Conservation (phyloP, 2,113 vertebrate species). For the Callipepla californica region DNA sequence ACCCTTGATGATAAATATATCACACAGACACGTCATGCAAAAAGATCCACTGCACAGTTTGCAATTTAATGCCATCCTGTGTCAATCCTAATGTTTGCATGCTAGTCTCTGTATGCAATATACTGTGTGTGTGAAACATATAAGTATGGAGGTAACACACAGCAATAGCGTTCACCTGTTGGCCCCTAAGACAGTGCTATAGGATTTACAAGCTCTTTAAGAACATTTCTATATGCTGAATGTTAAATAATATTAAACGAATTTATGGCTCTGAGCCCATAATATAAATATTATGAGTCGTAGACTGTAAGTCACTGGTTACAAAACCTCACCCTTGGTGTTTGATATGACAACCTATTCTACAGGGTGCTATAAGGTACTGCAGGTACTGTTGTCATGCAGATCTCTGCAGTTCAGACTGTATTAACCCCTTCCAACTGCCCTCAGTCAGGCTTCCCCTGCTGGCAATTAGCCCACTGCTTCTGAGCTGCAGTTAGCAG, state of each 20-base stretch:
- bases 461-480: neutral
- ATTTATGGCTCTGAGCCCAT: neutral
- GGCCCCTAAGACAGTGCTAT: neutral
- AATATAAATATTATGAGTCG: neutral
- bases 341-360: neutral
- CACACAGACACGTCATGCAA: neutral
- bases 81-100: fast-evolving
- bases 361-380: neutral
- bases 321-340: neutral
- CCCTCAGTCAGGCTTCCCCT: neutral
- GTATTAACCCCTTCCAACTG: neutral
- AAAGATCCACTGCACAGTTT: neutral
- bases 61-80: neutral
- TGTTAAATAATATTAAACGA: neutral
- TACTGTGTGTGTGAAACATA: neutral
- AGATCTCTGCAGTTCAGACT: neutral
- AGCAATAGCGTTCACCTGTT: neutral
- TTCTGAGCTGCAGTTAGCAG: neutral
- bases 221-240: neutral
- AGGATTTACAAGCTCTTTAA: neutral
- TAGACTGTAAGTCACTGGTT: fast-evolving
- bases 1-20: neutral
- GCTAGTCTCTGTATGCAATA: fast-evolving
- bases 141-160: neutral
- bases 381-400: neutral